Conservation (phyloP, 2,113 vertebrate genomes). For the Thunnus thynnus region DNA sequence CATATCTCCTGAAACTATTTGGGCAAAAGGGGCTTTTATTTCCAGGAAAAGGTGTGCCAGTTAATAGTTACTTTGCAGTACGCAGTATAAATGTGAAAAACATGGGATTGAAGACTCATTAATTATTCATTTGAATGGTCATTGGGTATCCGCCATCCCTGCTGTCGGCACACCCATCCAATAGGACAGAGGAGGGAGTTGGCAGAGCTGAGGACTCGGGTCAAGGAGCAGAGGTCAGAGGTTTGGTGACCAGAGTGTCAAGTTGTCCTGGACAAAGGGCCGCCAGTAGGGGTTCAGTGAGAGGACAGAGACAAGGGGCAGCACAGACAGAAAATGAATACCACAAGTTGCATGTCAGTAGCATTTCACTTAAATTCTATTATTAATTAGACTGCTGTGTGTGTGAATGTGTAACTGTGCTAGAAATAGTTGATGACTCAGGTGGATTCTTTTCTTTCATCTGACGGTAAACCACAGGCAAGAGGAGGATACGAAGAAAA, state of each 20-base stretch:
- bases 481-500: constrained; percentile 11
- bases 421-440: constrained; percentile 47
- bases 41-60: not conserved
- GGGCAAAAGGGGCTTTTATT: not conserved
- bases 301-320: constrained; percentile 5
- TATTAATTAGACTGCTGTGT: not conserved
- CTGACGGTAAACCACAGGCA: constrained; percentile 30
- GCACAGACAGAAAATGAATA: not conserved
- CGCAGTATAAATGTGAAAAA: not conserved
- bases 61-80: not conserved
- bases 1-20: not conserved
- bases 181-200: constrained; percentile 3
- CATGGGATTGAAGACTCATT: not conserved
- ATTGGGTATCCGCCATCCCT: constrained; percentile 17
- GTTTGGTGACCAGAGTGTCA: constrained; percentile 45
- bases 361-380: not conserved
- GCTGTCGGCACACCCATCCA: constrained; percentile 10
- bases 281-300: constrained; percentile 29
- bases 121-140: constrained; percentile 28
- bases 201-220: constrained; percentile 22
- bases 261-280: constrained; percentile 37
- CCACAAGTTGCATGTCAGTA: not conserved
- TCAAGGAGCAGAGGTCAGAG: constrained; percentile 51
- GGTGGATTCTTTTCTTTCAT: constrained; percentile 18
- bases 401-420: not conserved